Percentiles rank a stretch among this genome's conserved stretches.
Conservation (phyloP, 1,140 invertebrate species). For the Calephelis nemesis region DNA sequence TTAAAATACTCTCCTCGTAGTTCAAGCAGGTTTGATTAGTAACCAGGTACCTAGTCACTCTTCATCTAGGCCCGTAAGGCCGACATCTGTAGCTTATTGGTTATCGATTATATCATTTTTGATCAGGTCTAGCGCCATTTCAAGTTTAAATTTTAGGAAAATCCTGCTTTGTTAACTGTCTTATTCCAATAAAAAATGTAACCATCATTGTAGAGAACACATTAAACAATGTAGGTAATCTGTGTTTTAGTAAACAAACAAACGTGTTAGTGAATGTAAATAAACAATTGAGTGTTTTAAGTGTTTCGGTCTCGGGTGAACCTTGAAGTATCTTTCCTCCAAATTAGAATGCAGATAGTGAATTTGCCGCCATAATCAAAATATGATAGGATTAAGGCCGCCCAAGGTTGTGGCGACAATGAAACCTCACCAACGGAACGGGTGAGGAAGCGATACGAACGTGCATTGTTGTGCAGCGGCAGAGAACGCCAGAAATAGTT, state of each 20-base stretch:
- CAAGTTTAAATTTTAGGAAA: too few species aligned
- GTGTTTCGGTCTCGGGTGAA: neutral
- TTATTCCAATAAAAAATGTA: too few species aligned
- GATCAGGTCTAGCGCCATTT: too few species aligned
- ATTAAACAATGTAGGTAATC: neutral
- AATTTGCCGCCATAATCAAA: conserved; percentile 24
- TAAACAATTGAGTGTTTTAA: neutral
- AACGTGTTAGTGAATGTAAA: neutral
- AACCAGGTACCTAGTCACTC: too few species aligned
- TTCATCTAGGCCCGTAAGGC: too few species aligned
- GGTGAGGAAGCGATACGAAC: conserved; percentile 43
- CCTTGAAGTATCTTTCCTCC: conserved; percentile 14
- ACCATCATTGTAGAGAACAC: too few species aligned
- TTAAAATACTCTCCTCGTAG: too few species aligned
- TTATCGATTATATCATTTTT: too few species aligned
- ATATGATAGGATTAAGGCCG: conserved; percentile 26
- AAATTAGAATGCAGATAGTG: conserved; percentile 29
- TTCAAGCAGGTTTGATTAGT: too few species aligned
- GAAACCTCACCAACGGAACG: conserved; percentile 40
- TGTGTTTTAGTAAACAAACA: neutral
- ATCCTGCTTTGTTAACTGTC: too few species aligned
- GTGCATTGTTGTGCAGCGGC: conserved; percentile 43
- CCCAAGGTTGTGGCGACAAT: conserved; percentile 52
- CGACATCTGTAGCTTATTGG: too few species aligned
- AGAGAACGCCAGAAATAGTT: conserved; percentile 58